These are phyloP conservation scores for Germaria angustata DNA, from an alignment of 2,888 invertebrate species.

Conservation along the genomic window DNA sequence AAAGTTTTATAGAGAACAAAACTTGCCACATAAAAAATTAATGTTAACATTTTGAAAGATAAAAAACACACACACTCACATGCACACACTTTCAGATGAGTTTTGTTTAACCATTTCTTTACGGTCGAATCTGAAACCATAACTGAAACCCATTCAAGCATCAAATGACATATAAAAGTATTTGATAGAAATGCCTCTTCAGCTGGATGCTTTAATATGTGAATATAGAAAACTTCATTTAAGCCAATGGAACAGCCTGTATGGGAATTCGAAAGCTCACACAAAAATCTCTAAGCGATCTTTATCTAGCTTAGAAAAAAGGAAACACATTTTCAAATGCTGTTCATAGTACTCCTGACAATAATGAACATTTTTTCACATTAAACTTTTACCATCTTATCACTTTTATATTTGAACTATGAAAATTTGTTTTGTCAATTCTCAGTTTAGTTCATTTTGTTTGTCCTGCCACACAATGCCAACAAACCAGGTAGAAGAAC, in stretches of 20 bases:
- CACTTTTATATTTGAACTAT: neutral
- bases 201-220: neutral
- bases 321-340: neutral
- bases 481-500: conserved; percentile 4
- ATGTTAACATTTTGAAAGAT: no score
- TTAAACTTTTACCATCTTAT: conserved; percentile 4
- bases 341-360: conserved; percentile 40
- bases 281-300: conserved; percentile 33
- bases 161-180: conserved; percentile 6
- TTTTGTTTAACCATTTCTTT: no score
- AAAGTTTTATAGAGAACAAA: no score
- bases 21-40: no score
- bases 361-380: conserved; percentile 40
- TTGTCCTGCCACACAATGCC: conserved; percentile 7
- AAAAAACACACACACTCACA: no score
- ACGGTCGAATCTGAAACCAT: neutral
- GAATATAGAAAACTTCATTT: neutral
- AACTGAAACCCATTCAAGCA: neutral
- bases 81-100: no score
- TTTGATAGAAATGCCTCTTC: neutral
- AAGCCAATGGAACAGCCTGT: neutral
- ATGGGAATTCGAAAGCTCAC: neutral
- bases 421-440: neutral
- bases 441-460: neutral
- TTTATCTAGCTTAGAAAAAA: neutral